Base-by-base conservation (phyloP, 2,888 invertebrate genomes). In the Philaethria dido region DNA sequence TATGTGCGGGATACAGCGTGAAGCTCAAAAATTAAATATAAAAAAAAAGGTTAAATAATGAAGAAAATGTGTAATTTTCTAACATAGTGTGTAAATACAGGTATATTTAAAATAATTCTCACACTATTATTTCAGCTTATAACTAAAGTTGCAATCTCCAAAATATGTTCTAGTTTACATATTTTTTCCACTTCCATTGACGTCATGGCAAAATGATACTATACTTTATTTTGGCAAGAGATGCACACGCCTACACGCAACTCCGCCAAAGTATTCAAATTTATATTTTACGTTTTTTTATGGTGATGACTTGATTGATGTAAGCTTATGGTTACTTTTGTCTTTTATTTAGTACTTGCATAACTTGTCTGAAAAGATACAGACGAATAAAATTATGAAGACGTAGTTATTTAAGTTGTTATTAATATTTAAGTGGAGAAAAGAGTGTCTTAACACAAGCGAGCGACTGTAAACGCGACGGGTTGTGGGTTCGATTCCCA, bases 151-250 rank as follows among this genome's bases (percentile, higher is more conserved):
- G n/a, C 9, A 6, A 11, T 33, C 62, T 6, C 11, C n/a, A 16
- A 16, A 29, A 29, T 29, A 42, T 52, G 18, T 44, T 44, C 2
- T 42, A 62, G 29, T 54, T 36, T 54, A 18, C 33, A 36, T 36
- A n/a, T 36, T 55, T 57, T 57, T 25, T 2, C n/a, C 11, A 22
- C 39, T 42, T 42, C 42, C 42, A 55, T 60, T 65, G 62, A 68
- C 68, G 64, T 68, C 64, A 69, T 45, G n/a, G 11, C 39, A 20
- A 54, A 39, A 60, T 63, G 44, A 69, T 60, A 70, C 64, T 68
- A 69, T 59, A 70, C 62, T 68, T 70, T 68, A 70, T 70, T 70
- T 63, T 65, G 57, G 69, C 59, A 64, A 65, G 33, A 44, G 60
- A 64, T 62, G 13, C 61, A 44, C 13, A 52, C 64, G 22, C 57